A percentile compares a stretch with the other conserved stretches of the same genome.
Conservation (phyloP, 2,113 vertebrate species). For the Chinchilla lanigera region DNA sequence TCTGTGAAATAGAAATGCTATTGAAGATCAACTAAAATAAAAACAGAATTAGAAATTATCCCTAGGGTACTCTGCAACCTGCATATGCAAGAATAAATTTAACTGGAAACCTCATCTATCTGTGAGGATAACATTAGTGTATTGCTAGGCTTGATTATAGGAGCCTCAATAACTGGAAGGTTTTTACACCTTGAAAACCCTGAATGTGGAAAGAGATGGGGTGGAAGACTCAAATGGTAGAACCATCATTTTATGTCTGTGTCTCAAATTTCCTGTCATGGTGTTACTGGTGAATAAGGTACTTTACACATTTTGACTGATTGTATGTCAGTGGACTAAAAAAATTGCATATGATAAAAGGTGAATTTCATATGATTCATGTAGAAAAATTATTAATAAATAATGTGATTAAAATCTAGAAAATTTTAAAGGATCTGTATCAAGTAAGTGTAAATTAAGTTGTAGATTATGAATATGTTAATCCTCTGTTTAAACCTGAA, state of each 20-base stretch:
- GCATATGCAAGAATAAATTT: not conserved
- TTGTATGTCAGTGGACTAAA: not conserved
- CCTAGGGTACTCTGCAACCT: rapidly evolving
- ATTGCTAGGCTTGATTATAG: not conserved
- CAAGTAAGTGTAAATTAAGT: slow-evolving; percentile 53
- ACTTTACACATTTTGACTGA: not conserved
- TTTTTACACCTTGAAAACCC: not conserved
- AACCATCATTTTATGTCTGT: not conserved
- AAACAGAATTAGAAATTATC: not conserved
- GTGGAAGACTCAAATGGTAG: rapidly evolving
- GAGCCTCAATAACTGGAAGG: not conserved
- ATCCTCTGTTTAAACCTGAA: slow-evolving; percentile 45
- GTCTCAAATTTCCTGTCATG: not conserved
- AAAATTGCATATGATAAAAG: not conserved
- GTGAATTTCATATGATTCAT: slow-evolving; percentile 46
- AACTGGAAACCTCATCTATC: not conserved
- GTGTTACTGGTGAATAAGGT: not conserved
- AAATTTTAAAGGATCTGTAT: slow-evolving; percentile 10
- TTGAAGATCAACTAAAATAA: not conserved
- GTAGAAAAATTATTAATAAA: slow-evolving; percentile 35
- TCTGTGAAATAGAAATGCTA: not conserved
- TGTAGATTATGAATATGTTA: slow-evolving; percentile 33
- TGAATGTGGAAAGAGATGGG: not conserved
- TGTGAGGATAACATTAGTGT: not conserved
- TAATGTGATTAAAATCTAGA: slow-evolving; percentile 10